Conservation (phyloP, 2,113 vertebrate species). For the Glaucidium brasilianum region DNA sequence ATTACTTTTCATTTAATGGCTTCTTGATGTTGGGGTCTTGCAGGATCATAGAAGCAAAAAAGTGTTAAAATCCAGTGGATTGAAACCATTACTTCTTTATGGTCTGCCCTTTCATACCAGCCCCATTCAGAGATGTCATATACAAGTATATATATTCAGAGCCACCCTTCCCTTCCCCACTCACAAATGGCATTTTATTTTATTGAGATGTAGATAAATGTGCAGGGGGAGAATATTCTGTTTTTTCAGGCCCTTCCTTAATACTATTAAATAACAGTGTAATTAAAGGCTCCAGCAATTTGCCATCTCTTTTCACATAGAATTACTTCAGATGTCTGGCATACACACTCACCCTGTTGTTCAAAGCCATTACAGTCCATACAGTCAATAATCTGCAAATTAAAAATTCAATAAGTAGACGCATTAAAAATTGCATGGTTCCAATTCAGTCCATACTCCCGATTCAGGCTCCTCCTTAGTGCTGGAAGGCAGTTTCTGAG, state of each 20-base stretch:
- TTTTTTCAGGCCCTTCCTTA: neutral
- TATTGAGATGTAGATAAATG: neutral
- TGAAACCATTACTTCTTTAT: neutral
- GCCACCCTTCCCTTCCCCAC: neutral
- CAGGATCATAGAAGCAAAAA: neutral
- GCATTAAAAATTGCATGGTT: slow-evolving; percentile 54
- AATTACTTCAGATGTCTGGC: slow-evolving; percentile 56
- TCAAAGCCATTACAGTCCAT: slow-evolving; percentile 70
- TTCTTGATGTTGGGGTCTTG: neutral
- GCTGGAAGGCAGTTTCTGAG: slow-evolving; percentile 13
- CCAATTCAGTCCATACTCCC: slow-evolving; percentile 32
- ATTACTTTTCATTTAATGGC: neutral
- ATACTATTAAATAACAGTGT: slow-evolving; percentile 48
- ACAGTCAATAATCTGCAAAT: slow-evolving; percentile 77
- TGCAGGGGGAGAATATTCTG: neutral
- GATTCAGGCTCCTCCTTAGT: neutral
- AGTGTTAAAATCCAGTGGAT: neutral
- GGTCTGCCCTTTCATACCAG: neutral
- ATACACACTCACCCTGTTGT: slow-evolving; percentile 58
- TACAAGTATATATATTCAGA: neutral
- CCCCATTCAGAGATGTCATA: neutral
- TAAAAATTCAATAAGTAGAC: slow-evolving; percentile 78
- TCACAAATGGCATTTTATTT: neutral
- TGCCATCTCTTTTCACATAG: slow-evolving; percentile 49
- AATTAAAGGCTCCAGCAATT: slow-evolving; percentile 64